Conservation (phyloP, 2,888 invertebrate genomes). For the Sphinx pinastri region DNA sequence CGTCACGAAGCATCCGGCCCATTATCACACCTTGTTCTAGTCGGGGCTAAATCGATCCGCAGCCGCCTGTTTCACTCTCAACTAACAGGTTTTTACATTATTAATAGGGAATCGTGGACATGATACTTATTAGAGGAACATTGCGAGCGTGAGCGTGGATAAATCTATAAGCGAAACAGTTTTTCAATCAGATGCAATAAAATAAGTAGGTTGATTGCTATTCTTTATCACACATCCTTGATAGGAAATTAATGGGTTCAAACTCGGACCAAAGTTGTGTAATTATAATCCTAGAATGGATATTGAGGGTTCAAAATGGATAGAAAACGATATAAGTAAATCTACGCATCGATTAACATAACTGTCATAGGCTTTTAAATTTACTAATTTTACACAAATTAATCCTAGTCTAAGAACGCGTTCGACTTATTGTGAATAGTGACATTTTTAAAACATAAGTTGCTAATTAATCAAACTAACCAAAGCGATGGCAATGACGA, state of each 20-base stretch:
- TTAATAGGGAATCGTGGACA: constrained; percentile 16
- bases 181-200: not conserved
- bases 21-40: constrained; percentile 50
- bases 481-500: constrained; percentile 47
- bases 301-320: no score
- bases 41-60: constrained; percentile 47
- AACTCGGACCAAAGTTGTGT: no score
- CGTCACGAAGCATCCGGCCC: constrained; percentile 43
- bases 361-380: no score
- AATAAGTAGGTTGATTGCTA: not conserved
- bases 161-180: not conserved
- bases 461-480: constrained; percentile 16
- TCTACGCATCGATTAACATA: no score
- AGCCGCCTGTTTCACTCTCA: constrained; percentile 29
- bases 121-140: constrained; percentile 7
- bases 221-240: no score
- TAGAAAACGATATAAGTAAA: no score
- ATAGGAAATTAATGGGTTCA: no score
- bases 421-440: no score
- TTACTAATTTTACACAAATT: no score
- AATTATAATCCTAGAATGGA: no score
- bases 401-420: no score
- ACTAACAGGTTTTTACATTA: constrained; percentile 21
- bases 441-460: not conserved
- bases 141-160: not conserved